Evolutionary conservation across 2,113 vertebrate species (phyloP).

Genomic region (Varanus salvator): DNA sequence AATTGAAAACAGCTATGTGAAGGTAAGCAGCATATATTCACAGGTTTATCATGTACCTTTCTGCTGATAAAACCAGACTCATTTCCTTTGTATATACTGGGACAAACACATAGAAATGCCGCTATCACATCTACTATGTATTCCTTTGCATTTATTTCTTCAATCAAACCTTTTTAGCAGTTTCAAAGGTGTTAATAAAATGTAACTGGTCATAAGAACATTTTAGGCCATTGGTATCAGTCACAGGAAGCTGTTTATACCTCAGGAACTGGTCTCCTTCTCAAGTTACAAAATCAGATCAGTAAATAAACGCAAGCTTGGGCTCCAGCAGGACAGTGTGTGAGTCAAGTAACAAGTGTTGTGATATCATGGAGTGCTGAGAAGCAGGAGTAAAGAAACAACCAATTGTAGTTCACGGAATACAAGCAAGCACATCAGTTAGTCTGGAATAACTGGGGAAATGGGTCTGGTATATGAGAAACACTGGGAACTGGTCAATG

Average conservation of each 20-base stretch:
- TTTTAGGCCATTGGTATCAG: not conserved
- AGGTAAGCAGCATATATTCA: not conserved
- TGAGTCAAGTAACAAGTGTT: not conserved
- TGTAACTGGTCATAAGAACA: not conserved
- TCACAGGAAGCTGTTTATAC: constrained; percentile 20
- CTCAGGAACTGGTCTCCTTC: constrained; percentile 13
- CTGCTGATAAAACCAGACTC: not conserved
- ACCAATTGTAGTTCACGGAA: not conserved
- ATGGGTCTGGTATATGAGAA: not conserved
- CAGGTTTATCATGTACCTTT: not conserved
- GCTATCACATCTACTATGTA: not conserved
- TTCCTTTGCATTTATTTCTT: not conserved
- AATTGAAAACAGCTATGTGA: not conserved
- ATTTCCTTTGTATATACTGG: not conserved
- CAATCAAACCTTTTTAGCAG: not conserved
- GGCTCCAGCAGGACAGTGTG: not conserved
- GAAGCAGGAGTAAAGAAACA: not conserved
- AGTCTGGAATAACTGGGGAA: not conserved
- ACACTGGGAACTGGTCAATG: not conserved
- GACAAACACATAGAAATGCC: not conserved
- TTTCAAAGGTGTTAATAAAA: not conserved
- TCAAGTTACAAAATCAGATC: constrained; percentile 31
- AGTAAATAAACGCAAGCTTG: not conserved
- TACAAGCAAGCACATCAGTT: not conserved
- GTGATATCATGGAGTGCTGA: constrained; percentile 1